Percentiles rank a stretch among this genome's conserved stretches.
Conservation (phyloP, 2,888 invertebrate species). For the Brachyopa scutellaris region DNA sequence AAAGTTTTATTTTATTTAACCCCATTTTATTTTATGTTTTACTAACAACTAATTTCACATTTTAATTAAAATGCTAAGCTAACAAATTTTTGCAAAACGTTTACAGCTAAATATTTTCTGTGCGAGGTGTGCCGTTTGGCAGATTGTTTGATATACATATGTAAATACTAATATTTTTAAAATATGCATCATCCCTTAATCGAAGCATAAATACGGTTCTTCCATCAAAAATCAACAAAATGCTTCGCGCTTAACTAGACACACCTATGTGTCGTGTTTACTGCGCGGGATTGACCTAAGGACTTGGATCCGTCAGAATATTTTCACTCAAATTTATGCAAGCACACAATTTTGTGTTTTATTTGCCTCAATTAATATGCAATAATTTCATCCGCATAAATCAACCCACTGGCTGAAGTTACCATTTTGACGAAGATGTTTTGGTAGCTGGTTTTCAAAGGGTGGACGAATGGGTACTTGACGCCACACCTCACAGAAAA, state of each 20-base stretch:
- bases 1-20: conserved; percentile 29
- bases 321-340: conserved; percentile 52
- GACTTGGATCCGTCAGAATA: conserved; percentile 42
- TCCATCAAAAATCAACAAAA: background rate
- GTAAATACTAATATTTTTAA: too few species aligned
- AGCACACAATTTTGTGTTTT: conserved; percentile 49
- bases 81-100: conserved; percentile 16
- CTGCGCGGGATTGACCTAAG: conserved; percentile 32
- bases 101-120: conserved; percentile 25
- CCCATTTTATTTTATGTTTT: background rate
- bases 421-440: background rate
- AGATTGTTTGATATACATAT: too few species aligned
- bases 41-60: background rate
- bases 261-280: conserved; percentile 24
- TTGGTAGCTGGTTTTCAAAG: background rate
- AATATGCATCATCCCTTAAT: background rate
- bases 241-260: too few species aligned
- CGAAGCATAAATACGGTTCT: background rate
- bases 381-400: conserved; percentile 64
- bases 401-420: conserved; percentile 36
- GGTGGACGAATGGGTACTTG: background rate
- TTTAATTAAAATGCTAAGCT: conserved; percentile 5
- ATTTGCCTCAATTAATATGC: conserved; percentile 63
- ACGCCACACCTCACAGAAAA: background rate
- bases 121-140: too few species aligned